phyloP scores from a whole-genome alignment of 2,797 vertebrate species.

The Heliangelus exortis region DNA sequence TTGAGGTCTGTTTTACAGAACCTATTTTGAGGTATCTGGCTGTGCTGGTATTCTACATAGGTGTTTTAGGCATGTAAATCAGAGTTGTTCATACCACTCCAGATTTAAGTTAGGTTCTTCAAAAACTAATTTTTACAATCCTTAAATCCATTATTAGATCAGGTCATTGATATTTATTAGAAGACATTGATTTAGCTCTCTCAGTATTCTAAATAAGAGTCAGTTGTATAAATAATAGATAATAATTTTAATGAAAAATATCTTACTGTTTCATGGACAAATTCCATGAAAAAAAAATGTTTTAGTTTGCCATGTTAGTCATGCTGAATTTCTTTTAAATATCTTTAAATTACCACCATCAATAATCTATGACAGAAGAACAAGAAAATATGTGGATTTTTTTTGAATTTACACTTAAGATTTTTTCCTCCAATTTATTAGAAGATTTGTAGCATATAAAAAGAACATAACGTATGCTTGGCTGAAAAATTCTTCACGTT shows the following conservation, averaged over 20 bases:
- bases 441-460: neutral
- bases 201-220: neutral
- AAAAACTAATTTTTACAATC: neutral
- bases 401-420: neutral
- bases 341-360: conserved; percentile 10
- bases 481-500: neutral
- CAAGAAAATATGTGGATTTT: neutral
- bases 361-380: conserved; percentile 9
- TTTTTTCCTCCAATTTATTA: neutral
- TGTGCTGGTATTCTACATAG: neutral
- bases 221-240: conserved; percentile 37
- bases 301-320: neutral
- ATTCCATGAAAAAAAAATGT: neutral
- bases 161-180: neutral
- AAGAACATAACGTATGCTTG: neutral
- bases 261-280: neutral
- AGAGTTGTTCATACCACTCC: neutral
- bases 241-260: conserved; percentile 51
- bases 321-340: conserved; percentile 27
- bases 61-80: neutral
- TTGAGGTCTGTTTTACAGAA: neutral
- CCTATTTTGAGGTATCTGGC: neutral
- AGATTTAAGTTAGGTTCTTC: neutral
- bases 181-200: conserved; percentile 18
- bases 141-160: neutral